Evolutionary conservation across 2,797 vertebrate genomes (phyloP).

Genomic region (Neomorphus geoffroyi): DNA sequence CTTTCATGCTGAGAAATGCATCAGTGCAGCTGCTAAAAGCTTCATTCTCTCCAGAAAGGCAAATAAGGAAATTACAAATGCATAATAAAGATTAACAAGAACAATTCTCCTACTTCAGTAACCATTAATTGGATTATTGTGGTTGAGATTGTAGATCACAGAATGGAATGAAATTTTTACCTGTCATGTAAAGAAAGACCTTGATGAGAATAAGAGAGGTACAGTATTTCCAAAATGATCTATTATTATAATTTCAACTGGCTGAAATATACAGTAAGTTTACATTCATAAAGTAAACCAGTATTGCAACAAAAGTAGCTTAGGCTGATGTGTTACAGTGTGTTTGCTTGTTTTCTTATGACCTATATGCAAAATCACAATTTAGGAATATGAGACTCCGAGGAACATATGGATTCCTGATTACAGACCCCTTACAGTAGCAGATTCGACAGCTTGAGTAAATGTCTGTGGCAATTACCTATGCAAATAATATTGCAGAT

Average conservation of each 20-base stretch:
- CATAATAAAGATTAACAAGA: background rate
- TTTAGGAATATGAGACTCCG: background rate
- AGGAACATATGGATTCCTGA: background rate
- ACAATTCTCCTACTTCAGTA: background rate
- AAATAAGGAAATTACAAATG: background rate
- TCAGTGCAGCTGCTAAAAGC: background rate
- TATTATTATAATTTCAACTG: background rate
- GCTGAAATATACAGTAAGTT: background rate
- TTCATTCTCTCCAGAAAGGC: background rate
- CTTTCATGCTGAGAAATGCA: background rate
- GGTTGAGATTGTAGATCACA: background rate
- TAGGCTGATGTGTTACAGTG: background rate
- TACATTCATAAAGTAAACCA: background rate
- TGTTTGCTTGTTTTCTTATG: background rate
- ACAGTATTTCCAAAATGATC: background rate
- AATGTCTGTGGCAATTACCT: background rate
- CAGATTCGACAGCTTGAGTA: background rate
- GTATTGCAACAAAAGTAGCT: background rate
- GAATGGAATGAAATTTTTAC: background rate
- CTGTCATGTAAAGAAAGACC: background rate
- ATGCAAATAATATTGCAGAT: background rate
- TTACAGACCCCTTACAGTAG: background rate
- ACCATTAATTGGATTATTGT: background rate
- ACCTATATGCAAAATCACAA: background rate
- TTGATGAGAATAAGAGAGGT: background rate